phyloP scores from a whole-genome alignment of 2,888 invertebrate genomes.

The Ernsta delagoae region DNA sequence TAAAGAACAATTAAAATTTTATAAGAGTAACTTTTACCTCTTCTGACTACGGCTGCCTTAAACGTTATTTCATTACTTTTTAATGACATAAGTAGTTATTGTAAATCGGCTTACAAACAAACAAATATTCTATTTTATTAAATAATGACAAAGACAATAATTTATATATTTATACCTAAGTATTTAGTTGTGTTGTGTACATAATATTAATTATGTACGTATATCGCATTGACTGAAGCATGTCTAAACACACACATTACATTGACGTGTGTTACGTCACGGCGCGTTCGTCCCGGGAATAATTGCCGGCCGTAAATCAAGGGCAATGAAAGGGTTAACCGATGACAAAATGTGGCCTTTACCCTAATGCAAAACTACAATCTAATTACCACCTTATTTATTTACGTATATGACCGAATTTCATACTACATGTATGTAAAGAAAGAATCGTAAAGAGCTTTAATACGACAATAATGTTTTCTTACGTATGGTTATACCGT shows the following conservation, averaged over 20 bases:
- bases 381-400: neutral
- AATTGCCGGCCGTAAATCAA: constrained; percentile 74
- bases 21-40: no score
- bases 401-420: constrained; percentile 1
- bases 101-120: no score
- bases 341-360: constrained; percentile 63
- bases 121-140: no score
- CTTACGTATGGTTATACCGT: neutral
- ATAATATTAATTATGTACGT: no score
- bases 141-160: no score
- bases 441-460: neutral
- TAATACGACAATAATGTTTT: constrained; percentile 14
- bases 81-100: no score
- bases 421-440: neutral
- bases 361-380: constrained; percentile 47
- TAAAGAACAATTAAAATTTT: no score
- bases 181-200: no score
- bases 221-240: neutral
- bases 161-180: no score
- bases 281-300: constrained; percentile 48
- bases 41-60: no score
- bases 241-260: constrained; percentile 33
- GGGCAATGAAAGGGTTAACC: constrained; percentile 73
- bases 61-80: no score
- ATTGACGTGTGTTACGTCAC: constrained; percentile 36